Evolutionary conservation across 2,888 invertebrate species (phyloP).

Genomic region (Pollenia amentaria): DNA sequence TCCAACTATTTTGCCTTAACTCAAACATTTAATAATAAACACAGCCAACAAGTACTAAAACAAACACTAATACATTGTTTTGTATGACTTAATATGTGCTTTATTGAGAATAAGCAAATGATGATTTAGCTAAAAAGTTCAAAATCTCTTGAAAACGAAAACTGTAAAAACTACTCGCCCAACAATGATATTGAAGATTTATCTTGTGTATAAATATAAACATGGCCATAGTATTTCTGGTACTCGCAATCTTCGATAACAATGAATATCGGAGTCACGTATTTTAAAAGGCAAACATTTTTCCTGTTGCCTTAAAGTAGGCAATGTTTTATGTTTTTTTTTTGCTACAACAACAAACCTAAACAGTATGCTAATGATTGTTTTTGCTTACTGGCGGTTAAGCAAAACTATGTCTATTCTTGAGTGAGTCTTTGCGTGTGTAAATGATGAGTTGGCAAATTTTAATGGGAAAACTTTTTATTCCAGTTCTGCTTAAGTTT

Average conservation of each 20-base stretch:
- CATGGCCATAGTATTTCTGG: neutral
- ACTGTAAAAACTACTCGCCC: neutral
- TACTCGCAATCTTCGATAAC: slow-evolving; percentile 19
- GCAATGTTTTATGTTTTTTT: slow-evolving; percentile 30
- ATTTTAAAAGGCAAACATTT: slow-evolving; percentile 13
- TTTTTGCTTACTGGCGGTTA: slow-evolving; percentile 21
- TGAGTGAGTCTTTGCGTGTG: neutral
- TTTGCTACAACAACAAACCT: slow-evolving; percentile 45
- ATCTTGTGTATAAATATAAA: slow-evolving; percentile 14
- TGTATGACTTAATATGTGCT: neutral
- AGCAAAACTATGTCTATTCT: neutral
- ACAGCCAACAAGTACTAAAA: neutral
- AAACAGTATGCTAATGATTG: slow-evolving; percentile 67
- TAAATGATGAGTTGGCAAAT: slow-evolving; percentile 60
- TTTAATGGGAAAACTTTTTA: slow-evolving; percentile 61
- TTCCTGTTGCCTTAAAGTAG: slow-evolving; percentile 59
- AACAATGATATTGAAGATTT: neutral
- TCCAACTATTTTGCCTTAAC: slow-evolving; percentile 48
- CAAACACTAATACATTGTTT: neutral
- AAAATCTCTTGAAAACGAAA: slow-evolving; percentile 46
- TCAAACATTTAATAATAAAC: slow-evolving; percentile 55
- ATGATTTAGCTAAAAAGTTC: slow-evolving; percentile 58
- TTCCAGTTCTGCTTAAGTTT: too few relatives aligned
- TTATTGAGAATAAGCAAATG: slow-evolving; percentile 23
- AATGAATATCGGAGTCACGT: slow-evolving; percentile 56